These are phyloP conservation scores for Haliclona indistincta DNA, from an alignment of 37 sponge, comb jelly and placozoan genomes.

Conservation along the genomic window DNA sequence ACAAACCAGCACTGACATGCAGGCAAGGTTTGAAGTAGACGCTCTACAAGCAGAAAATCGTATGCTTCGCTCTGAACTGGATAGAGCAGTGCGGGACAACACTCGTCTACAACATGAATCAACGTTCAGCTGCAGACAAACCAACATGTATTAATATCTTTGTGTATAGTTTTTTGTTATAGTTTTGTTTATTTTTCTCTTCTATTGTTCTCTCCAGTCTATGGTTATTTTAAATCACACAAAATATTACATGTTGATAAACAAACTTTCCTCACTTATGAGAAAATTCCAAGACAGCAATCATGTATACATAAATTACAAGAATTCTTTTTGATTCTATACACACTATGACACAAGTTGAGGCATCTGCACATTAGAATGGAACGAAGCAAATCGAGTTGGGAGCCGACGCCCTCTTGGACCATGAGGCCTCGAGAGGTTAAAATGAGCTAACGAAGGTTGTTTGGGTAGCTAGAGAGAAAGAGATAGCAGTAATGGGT, in stretches of 20 bases:
- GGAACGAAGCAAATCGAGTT: not conserved
- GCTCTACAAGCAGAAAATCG: constrained; percentile 16
- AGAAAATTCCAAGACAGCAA: not conserved
- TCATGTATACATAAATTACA: not conserved
- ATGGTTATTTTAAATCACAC: no score
- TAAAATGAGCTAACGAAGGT: not conserved
- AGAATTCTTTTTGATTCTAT: not conserved
- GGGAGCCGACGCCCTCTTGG: constrained; percentile 34
- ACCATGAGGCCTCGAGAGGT: constrained; percentile 26
- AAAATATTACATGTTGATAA: not conserved
- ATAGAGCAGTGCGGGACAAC: not conserved
- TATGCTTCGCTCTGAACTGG: constrained; percentile 21
- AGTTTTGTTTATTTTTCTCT: no score
- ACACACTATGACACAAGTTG: no score
- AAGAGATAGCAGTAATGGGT: no score
- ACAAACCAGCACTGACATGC: constrained; percentile 17
- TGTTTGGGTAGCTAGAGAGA: constrained; percentile 19
- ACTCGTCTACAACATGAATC: not conserved
- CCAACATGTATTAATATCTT: not conserved
- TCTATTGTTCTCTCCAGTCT: no score
- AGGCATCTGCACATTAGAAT: no score
- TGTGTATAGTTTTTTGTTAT: no score
- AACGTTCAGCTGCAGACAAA: not conserved
- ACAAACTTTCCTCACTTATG: not conserved
- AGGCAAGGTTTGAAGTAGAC: constrained; percentile 17